These are phyloP conservation scores for Pissodes strobi DNA, from an alignment of 1,140 invertebrate species.

Conservation along the genomic window DNA sequence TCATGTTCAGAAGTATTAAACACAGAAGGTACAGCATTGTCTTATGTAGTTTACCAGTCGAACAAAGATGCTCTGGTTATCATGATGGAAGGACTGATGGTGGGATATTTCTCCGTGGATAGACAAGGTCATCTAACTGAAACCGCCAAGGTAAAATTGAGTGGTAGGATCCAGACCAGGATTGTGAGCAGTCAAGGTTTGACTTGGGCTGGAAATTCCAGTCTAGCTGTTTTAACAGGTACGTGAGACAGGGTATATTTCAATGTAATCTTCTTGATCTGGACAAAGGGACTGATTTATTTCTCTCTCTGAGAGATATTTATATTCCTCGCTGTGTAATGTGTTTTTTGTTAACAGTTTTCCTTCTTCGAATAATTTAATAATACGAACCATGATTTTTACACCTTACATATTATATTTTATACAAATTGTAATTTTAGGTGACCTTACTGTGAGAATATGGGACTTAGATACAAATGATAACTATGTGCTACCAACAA, in stretches of 20 bases:
- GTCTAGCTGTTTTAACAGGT: constrained; percentile 75
- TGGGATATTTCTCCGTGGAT: constrained; percentile 74
- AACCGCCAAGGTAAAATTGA: constrained; percentile 81
- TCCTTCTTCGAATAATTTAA: too few species aligned
- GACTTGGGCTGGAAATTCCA: constrained; percentile 74
- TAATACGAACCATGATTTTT: too few species aligned
- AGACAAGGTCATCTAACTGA: constrained; percentile 74
- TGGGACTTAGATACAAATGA: constrained; percentile 94
- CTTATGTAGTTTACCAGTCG: constrained; percentile 74
- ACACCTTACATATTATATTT: too few species aligned
- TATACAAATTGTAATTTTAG: constrained; percentile 45
- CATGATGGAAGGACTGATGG: constrained; percentile 75
- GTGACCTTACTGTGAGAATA: constrained; percentile 81
- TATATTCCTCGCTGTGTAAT: too few species aligned
- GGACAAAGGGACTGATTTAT: too few species aligned
- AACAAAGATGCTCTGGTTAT: constrained; percentile 76
- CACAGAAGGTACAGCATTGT: constrained; percentile 66
- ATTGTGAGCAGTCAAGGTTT: constrained; percentile 58
- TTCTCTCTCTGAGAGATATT: too few species aligned
- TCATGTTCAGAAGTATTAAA: constrained; percentile 81
- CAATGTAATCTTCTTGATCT: too few species aligned
- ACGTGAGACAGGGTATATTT: too few species aligned
- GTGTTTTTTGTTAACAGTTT: too few species aligned
- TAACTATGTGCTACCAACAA: constrained; percentile 78
- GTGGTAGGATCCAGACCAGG: constrained; percentile 67